A percentile compares a stretch with the other conserved stretches of the same genome.
Evolutionary conservation across 2,888 invertebrate genomes (phyloP).

Genomic region (Cheilosia grossa): DNA sequence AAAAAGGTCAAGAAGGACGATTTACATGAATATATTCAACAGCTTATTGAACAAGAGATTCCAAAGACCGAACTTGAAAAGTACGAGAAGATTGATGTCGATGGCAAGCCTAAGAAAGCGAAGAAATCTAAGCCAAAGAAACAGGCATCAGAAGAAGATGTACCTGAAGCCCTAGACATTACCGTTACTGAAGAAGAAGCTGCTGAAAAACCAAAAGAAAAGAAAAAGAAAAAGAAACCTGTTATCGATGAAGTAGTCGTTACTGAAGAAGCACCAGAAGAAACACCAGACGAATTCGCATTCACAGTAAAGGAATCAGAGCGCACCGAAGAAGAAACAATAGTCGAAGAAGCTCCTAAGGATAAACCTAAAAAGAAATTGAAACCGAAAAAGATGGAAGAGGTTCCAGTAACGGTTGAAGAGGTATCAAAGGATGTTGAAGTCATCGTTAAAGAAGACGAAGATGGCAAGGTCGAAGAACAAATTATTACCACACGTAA

Average conservation of each 20-base stretch:
- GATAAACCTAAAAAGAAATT: constrained; percentile 69
- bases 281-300: constrained; percentile 78
- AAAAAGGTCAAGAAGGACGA: constrained; percentile 82
- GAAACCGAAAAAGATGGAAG: constrained; percentile 38
- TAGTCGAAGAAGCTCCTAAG: constrained; percentile 65
- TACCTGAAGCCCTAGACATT: constrained; percentile 75
- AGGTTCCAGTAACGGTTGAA: constrained; percentile 63
- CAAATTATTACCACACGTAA: constrained; percentile 81
- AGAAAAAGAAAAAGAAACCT: constrained; percentile 79
- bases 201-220: constrained; percentile 76
- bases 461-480: constrained; percentile 80
- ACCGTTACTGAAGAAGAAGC: constrained; percentile 77
- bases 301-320: constrained; percentile 77
- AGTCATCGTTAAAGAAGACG: constrained; percentile 75
- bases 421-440: constrained; percentile 75
- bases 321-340: constrained; percentile 76
- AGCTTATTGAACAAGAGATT: constrained; percentile 82
- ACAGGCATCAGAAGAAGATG: constrained; percentile 76
- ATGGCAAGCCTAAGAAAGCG: constrained; percentile 81
- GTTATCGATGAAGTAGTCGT: constrained; percentile 79
- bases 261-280: constrained; percentile 77
- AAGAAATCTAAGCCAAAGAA: constrained; percentile 79
- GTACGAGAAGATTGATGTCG: constrained; percentile 82
- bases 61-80: constrained; percentile 83
- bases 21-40: constrained; percentile 81